Evolutionary conservation across 1,140 invertebrate species (phyloP).

Genomic region (Eueides isabella): DNA sequence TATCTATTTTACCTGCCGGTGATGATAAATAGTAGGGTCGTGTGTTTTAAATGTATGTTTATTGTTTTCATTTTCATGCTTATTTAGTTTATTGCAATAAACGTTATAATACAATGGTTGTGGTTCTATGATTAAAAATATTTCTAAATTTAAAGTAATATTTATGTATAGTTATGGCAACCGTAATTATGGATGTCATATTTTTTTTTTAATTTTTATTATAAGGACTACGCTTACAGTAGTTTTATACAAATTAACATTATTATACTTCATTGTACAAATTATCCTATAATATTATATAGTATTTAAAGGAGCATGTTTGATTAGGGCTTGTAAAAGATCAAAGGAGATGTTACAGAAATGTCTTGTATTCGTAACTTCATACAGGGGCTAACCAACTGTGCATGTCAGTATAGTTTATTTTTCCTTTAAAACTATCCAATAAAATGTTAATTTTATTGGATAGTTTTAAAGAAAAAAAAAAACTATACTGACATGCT

Average conservation of each 20-base stretch:
- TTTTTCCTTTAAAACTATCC: background rate
- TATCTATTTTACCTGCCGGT: background rate
- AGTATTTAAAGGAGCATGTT: background rate
- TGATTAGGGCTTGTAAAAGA: conserved; percentile 26
- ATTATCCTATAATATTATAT: background rate
- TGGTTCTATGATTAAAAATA: no score
- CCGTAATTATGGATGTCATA: no score
- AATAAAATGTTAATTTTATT: background rate
- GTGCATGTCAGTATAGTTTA: conserved; percentile 41
- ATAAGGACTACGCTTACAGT: no score
- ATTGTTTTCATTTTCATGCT: no score
- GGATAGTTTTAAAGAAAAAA: no score
- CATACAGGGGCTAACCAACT: conserved; percentile 28
- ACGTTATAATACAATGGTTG: no score
- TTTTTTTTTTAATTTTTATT: no score
- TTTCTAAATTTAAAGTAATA: no score
- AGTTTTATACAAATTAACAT: background rate
- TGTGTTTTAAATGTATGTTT: background rate
- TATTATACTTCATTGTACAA: background rate
- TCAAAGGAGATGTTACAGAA: conserved; percentile 25
- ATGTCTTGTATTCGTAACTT: conserved; percentile 26
- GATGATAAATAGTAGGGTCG: background rate
- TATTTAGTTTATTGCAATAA: no score
- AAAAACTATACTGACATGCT: no score
- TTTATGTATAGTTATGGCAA: no score